These are phyloP conservation scores for Phenganax marumi DNA, from an alignment of 92 coral and sea anemone species.

Conservation along the genomic window DNA sequence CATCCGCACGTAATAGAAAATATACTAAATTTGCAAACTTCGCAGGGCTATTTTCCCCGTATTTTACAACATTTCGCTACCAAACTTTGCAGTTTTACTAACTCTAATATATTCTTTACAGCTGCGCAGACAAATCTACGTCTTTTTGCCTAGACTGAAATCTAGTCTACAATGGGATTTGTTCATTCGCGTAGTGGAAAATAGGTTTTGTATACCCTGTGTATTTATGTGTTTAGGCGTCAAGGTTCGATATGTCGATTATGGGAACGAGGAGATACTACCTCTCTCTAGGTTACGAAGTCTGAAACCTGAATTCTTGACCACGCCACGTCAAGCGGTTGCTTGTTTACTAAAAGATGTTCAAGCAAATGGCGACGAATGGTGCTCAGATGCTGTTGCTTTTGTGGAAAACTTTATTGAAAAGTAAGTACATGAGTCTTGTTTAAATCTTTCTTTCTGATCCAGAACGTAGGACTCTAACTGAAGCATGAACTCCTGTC, in stretches of 20 bases:
- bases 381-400: constrained; percentile 16
- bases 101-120: no score
- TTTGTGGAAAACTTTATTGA: constrained; percentile 1
- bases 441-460: no score
- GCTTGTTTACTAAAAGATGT: constrained; percentile 56
- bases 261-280: constrained; percentile 49
- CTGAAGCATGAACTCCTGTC: no score
- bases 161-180: not conserved
- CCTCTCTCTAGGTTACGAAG: constrained; percentile 56
- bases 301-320: constrained; percentile 47
- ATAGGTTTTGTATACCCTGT: not conserved
- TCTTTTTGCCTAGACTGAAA: no score
- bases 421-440: not conserved
- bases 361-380: constrained; percentile 45
- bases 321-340: constrained; percentile 72
- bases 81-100: no score
- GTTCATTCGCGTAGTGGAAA: not conserved
- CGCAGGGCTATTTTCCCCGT: no score
- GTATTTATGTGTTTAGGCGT: not conserved
- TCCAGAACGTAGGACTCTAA: no score
- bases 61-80: no score
- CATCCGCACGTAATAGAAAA: no score
- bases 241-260: constrained; percentile 49
- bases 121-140: no score
- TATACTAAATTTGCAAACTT: no score